Conservation (phyloP, 2,113 vertebrate genomes). For the Stegastes partitus region DNA sequence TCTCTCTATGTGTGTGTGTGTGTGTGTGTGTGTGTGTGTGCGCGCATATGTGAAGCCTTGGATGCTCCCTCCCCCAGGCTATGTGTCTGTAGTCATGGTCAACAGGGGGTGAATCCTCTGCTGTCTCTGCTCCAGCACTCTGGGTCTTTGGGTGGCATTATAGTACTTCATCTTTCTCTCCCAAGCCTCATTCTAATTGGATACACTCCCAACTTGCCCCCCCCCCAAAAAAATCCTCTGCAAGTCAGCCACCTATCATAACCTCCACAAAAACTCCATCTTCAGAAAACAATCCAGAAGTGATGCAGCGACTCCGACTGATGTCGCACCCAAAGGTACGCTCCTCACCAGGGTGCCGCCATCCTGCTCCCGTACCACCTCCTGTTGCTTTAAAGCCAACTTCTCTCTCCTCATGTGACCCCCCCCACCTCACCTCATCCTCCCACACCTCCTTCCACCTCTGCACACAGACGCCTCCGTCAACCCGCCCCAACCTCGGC, state of each 20-base stretch:
- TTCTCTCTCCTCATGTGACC: neutral
- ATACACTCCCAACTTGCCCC: conserved; percentile 31
- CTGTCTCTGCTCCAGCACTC: conserved; percentile 54
- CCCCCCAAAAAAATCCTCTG: neutral
- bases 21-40: conserved; percentile 18
- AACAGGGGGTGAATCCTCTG: conserved; percentile 69
- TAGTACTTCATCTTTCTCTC: conserved; percentile 62
- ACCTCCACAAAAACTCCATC: conserved; percentile 22
- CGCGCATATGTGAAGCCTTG: conserved; percentile 56
- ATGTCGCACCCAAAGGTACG: conserved; percentile 35
- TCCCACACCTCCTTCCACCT: neutral
- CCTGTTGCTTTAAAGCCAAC: conserved; percentile 50
- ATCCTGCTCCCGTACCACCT: conserved; percentile 5
- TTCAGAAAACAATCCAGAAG: conserved; percentile 28
- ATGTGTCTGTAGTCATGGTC: conserved; percentile 76
- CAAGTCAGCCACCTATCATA: conserved; percentile 37
- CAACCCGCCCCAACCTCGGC: conserved; percentile 16
- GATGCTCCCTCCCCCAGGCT: conserved; percentile 68
- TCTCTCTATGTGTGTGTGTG: neutral
- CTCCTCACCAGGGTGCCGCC: neutral
- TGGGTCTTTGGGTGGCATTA: conserved; percentile 63
- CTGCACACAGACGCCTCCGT: neutral
- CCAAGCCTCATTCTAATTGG: conserved; percentile 65
- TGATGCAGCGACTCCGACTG: neutral
- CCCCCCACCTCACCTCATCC: neutral